Evolutionary conservation across 53 echinoderm and acorn worm genomes (phyloP).

Genomic region (Temnopleurus reevesii): DNA sequence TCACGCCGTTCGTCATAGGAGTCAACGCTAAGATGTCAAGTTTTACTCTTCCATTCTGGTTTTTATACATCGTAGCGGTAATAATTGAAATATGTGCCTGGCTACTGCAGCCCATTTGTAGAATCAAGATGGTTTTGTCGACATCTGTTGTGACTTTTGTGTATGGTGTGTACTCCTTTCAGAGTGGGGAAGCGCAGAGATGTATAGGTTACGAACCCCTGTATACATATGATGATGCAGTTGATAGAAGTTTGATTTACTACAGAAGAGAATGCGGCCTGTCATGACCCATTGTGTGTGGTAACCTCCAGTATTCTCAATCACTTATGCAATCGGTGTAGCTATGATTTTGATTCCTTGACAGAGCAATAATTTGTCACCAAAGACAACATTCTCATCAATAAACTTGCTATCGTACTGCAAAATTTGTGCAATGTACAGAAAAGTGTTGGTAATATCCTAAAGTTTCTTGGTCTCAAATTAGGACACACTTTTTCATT

Average conservation of each 20-base stretch:
- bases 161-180: constrained; percentile 49
- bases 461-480: too few relatives aligned
- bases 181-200: constrained; percentile 42
- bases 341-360: background rate
- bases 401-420: too few relatives aligned
- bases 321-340: background rate
- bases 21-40: constrained; percentile 39
- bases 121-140: constrained; percentile 29
- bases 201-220: constrained; percentile 64
- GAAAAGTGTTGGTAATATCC: too few relatives aligned
- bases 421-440: too few relatives aligned
- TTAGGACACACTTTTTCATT: too few relatives aligned
- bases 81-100: constrained; percentile 59
- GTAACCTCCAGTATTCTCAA: background rate
- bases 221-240: constrained; percentile 60
- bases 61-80: constrained; percentile 58
- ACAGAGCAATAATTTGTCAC: background rate
- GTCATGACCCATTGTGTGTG: background rate
- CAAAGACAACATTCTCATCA: background rate
- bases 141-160: constrained; percentile 39
- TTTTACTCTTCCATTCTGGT: constrained; percentile 61
- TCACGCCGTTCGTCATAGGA: constrained; percentile 53
- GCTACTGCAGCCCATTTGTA: constrained; percentile 58
- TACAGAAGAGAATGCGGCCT: constrained; percentile 55
- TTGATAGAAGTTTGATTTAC: constrained; percentile 57